Conservation (phyloP, 1,140 invertebrate species). For the Drosophila repleta region DNA sequence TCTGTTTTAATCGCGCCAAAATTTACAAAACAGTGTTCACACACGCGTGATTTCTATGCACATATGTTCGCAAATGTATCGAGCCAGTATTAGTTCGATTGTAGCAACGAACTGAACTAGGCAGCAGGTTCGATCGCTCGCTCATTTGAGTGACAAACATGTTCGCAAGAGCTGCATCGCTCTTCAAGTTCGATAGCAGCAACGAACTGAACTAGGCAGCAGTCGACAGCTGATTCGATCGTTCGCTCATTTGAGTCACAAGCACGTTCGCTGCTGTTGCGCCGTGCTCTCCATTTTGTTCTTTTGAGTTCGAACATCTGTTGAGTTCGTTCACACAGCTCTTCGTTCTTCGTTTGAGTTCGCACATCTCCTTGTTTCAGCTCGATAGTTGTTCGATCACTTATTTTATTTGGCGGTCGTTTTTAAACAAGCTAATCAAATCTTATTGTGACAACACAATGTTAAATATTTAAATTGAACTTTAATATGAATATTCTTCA, state of each 20-base stretch:
- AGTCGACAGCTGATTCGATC: not conserved
- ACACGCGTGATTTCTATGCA: not conserved
- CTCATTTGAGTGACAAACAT: not conserved
- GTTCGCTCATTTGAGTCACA: not conserved
- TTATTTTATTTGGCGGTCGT: not conserved
- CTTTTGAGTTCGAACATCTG: not conserved
- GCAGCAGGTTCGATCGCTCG: not conserved
- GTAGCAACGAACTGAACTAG: not conserved
- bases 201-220: not conserved
- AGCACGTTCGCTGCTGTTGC: not conserved
- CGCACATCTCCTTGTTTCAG: not conserved
- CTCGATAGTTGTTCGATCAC: not conserved
- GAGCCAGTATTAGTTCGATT: not conserved
- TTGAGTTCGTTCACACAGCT: too few relatives aligned
- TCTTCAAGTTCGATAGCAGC: not conserved
- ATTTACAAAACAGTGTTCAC: conserved; percentile 20
- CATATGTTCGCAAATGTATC: not conserved
- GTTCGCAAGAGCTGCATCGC: too few relatives aligned
- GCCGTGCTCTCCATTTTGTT: not conserved
- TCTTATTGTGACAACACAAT: too few relatives aligned
- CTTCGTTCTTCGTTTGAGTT: not conserved
- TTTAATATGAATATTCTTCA: too few relatives aligned
- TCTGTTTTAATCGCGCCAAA: conserved; percentile 36
- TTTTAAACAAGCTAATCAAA: not conserved
- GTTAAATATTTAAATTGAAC: too few relatives aligned